Evolutionary conservation across 2,113 vertebrate species (phyloP).

Genomic region (Neotragus moschatus): DNA sequence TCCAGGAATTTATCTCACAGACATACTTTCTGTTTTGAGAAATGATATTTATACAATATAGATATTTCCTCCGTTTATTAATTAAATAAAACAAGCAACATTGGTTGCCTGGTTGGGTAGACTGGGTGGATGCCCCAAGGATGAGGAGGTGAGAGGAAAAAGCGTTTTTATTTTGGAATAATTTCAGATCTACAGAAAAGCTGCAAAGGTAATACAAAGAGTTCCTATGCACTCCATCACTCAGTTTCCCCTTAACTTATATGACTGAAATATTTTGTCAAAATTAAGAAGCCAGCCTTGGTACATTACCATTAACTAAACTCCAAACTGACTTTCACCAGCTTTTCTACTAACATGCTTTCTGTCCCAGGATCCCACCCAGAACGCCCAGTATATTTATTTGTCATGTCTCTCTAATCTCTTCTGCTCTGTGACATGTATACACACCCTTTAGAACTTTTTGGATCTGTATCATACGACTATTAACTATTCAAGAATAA

Average conservation of each 20-base stretch:
- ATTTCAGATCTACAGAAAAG: background rate
- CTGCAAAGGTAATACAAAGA: background rate
- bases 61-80: background rate
- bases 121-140: background rate
- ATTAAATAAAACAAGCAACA: background rate
- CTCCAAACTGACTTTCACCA: background rate
- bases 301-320: background rate
- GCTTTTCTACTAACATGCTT: background rate
- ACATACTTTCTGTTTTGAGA: background rate
- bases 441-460: background rate
- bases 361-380: background rate
- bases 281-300: background rate
- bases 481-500: conserved; percentile 28
- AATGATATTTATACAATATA: background rate
- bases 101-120: background rate
- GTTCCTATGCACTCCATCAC: background rate
- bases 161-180: background rate
- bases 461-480: background rate
- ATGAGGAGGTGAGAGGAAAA: background rate
- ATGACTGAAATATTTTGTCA: background rate
- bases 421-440: background rate
- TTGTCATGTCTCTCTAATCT: background rate
- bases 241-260: background rate
- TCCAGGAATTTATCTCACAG: background rate
- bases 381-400: background rate